Percentiles rank a stretch among this genome's conserved stretches.
These are phyloP conservation scores for Holocentrus rufus DNA, from an alignment of 2,797 vertebrate genomes.

Conservation along the genomic window DNA sequence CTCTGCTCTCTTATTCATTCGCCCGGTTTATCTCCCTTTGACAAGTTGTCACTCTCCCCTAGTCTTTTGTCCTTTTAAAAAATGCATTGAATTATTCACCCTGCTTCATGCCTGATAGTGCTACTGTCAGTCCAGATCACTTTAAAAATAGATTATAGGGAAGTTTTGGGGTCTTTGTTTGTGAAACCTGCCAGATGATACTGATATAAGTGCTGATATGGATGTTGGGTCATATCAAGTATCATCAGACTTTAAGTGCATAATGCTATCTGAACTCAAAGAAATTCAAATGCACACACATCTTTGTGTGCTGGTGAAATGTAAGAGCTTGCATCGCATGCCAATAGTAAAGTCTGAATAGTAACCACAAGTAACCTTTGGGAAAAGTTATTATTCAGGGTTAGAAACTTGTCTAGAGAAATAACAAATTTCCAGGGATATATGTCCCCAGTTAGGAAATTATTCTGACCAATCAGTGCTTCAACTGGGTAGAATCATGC, in stretches of 20 bases:
- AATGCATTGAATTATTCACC: slow-evolving; percentile 79
- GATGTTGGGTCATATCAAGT: slow-evolving; percentile 31
- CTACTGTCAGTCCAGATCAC: slow-evolving; percentile 74
- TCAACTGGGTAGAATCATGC: not conserved
- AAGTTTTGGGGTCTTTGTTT: slow-evolving; percentile 72
- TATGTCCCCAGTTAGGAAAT: not conserved
- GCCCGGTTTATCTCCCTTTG: slow-evolving; percentile 73
- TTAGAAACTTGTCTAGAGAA: too few relatives aligned
- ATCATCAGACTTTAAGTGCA: slow-evolving; percentile 11
- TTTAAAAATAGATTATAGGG: slow-evolving; percentile 70
- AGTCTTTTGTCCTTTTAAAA: slow-evolving; percentile 80
- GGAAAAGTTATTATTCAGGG: too few relatives aligned
- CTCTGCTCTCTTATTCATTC: slow-evolving; percentile 72
- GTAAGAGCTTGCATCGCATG: not conserved
- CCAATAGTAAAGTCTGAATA: not conserved
- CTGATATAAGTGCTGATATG: slow-evolving; percentile 66
- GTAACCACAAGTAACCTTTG: too few relatives aligned
- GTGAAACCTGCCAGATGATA: slow-evolving; percentile 64
- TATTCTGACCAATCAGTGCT: not conserved
- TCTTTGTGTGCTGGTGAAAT: not conserved
- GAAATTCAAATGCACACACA: slow-evolving; percentile 23
- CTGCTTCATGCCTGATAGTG: slow-evolving; percentile 70
- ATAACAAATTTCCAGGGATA: too few relatives aligned
- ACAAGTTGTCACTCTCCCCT: slow-evolving; percentile 78
- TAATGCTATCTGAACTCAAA: slow-evolving; percentile 4